Evolutionary conservation across 2,888 invertebrate species (phyloP).

Genomic region (Spodoptera exigua): DNA sequence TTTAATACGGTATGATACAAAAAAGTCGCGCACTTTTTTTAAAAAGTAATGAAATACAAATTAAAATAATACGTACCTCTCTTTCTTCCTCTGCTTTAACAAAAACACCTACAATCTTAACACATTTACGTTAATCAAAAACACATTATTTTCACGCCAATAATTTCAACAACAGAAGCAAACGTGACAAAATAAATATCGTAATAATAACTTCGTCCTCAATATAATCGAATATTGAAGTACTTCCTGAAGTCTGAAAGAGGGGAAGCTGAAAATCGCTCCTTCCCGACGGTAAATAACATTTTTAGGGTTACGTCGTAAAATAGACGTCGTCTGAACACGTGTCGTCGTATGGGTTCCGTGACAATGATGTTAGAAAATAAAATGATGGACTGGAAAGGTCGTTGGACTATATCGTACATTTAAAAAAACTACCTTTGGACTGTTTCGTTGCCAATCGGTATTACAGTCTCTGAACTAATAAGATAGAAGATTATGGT

Average conservation of each 20-base stretch:
- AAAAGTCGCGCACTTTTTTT: too few relatives aligned
- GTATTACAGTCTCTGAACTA: too few relatives aligned
- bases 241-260: slow-evolving; percentile 59
- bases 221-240: slow-evolving; percentile 63
- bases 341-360: slow-evolving; percentile 65
- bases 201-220: slow-evolving; percentile 49
- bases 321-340: slow-evolving; percentile 73
- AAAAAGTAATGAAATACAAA: too few relatives aligned
- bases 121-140: slow-evolving; percentile 34
- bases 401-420: too few relatives aligned
- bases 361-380: slow-evolving; percentile 21
- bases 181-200: slow-evolving; percentile 52
- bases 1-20: too few relatives aligned
- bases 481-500: too few relatives aligned
- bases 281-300: slow-evolving; percentile 77
- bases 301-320: slow-evolving; percentile 72
- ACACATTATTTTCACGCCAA: slow-evolving; percentile 15
- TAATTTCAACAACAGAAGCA: slow-evolving; percentile 41
- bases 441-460: too few relatives aligned
- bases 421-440: too few relatives aligned
- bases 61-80: too few relatives aligned
- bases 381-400: slow-evolving; percentile 26
- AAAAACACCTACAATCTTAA: background rate
- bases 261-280: slow-evolving; percentile 73
- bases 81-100: too few relatives aligned